A percentile compares a stretch with the other conserved stretches of the same genome.
Evolutionary conservation across 2,113 vertebrate species (phyloP).

Genomic region (Astur gentilis): DNA sequence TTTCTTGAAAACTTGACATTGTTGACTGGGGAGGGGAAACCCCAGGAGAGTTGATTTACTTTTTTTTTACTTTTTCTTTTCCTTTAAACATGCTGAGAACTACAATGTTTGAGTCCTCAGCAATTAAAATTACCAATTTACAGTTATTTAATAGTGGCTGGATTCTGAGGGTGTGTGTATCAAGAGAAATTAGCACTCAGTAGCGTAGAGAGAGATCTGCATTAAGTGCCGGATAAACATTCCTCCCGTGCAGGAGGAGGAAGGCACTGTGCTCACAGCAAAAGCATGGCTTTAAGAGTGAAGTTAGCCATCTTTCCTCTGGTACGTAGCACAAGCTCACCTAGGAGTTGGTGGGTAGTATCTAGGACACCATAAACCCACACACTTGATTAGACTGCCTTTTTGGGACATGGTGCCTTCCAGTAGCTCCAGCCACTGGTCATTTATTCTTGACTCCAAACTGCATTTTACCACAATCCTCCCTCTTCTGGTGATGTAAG

Average conservation of each 20-base stretch:
- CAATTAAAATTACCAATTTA: neutral
- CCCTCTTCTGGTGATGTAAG: neutral
- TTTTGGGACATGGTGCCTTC: neutral
- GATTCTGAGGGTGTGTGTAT: neutral
- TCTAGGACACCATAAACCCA: neutral
- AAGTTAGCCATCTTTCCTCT: neutral
- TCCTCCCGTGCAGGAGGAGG: neutral
- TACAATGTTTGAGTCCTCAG: neutral
- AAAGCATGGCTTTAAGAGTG: neutral
- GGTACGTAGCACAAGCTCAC: neutral
- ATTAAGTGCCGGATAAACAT: neutral
- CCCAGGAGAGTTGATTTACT: neutral
- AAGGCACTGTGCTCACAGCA: neutral
- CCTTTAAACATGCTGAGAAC: neutral
- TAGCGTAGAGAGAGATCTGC: neutral
- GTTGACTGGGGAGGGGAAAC: neutral
- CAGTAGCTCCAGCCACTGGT: neutral
- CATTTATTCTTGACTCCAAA: neutral
- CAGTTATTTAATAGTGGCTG: neutral
- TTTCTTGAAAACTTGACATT: neutral
- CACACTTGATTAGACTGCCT: neutral
- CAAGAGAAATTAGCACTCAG: neutral
- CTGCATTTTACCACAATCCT: neutral
- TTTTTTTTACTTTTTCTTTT: neutral
- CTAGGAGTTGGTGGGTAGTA: neutral